Evolutionary conservation across 2,888 invertebrate species (phyloP), one percentile per base, ranked within the genome.

Genomic region (Epicampocera succincta): DNA sequence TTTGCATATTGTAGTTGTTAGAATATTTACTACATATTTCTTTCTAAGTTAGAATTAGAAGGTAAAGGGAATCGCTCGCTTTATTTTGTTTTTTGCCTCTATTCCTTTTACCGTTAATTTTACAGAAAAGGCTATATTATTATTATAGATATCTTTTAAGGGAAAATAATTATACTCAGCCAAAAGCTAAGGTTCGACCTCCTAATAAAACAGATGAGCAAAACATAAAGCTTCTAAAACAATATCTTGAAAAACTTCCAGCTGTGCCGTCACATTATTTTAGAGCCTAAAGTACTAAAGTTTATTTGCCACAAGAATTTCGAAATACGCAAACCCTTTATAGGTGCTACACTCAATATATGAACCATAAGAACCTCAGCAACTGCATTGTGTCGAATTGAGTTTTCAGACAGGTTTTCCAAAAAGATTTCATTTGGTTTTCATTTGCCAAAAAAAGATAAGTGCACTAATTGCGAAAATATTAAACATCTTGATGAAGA

Each of bases 401-500:
- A 58, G 46, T 46, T 46, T 68, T 56, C 38, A 52, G 25, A 52
- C 29, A 52, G 52, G 25, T 52, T 52, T 52, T 29, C n/a, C 52
- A 58, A 69, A 33, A 69, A 44, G 58, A 58, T 58, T 58, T 69
- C 48, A 44, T 56, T 48, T 46, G 69, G 33, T 56, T 69, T 58
- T 58, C 48, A 69, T 69, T 69, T 58, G 46, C 69, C 69, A 69
- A 60, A 71, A 71, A 71, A 56, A 56, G 69, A 69, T 46, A 69
- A 56, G 44, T 56, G 68, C 54, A 56, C 54, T 52, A 63, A 73
- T 13, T 65, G 56, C 48, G 48, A 74, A 74, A 74, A 74, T 74
- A 74, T 74, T 74, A 65, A 65, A 74, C n/a, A 74, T 74, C 74
- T 58, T 56, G 65, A 74, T 74, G 56, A 65, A 74, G 65, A 65